Base-by-base conservation (phyloP, 35 echinoderm and acorn worm genomes). In the Eucidaris tribuloides region DNA sequence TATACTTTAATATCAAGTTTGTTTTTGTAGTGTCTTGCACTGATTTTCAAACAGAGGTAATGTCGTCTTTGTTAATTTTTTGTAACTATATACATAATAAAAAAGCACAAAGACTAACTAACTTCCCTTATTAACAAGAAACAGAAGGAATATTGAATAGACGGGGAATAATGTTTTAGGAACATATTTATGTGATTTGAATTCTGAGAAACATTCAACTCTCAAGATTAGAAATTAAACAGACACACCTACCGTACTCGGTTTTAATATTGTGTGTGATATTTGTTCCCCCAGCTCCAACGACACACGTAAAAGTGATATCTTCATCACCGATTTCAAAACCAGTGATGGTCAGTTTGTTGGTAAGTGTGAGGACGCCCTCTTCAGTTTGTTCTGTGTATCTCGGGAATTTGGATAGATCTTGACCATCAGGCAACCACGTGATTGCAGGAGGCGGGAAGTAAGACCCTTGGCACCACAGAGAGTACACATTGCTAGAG, bases 361-460 rank as follows among this genome's bases (percentile, higher is more conserved):
- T 74, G 68, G 7, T 74, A 36, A 1, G 9, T 6, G 68, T 74
- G 24, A 42, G 9, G 2, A 74, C 68, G 36, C 36, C 68, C 68
- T 74, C 68, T 41, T 42, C 40, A 5, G 5, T 15, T 30, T 28
- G 5, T 6, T 22, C 41, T 2, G 15, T 6, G 44, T 74, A 74
- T 20, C 68, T 6, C 13, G 68, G 38, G 24, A 42, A 33, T 52
- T n/a, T n/a, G 14, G 68, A 41, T 27, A 74, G 38, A 33, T 20
- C 68, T 40, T 74, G 68, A 43, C 40, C 68, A 42, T 74, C 68
- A 20, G 68, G 35, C 24, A 74, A 44, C 68, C 68, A 74, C 37
- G 35, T 74, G 68, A 74, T 40, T 22, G 9, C 68, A 15, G 68
- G 68, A 2, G 68, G 68, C 41, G 68, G 68, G 41, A 20, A 74